Conservation (phyloP, 2,888 invertebrate genomes). For the Drosophila mettleri region DNA sequence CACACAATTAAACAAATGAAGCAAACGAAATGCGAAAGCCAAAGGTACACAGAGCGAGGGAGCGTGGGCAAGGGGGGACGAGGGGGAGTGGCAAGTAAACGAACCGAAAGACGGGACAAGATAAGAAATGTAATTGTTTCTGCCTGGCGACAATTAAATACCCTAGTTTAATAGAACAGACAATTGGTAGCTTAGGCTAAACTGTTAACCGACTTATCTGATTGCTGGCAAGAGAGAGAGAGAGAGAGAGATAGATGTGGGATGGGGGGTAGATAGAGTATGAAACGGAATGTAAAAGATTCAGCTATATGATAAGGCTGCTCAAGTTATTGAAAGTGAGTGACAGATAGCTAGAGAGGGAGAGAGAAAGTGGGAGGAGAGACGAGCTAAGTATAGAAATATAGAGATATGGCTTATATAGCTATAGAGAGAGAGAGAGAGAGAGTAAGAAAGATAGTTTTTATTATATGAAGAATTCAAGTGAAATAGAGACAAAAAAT, state of each 20-base stretch:
- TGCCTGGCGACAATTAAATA: conserved; percentile 5
- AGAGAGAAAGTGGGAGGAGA: background rate
- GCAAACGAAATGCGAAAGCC: conserved; percentile 51
- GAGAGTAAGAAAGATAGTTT: background rate
- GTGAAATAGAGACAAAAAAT: no score
- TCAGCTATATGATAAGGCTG: background rate
- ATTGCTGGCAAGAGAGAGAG: background rate
- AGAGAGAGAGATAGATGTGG: background rate
- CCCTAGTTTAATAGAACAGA: background rate
- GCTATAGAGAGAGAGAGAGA: background rate
- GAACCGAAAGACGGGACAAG: conserved; percentile 30
- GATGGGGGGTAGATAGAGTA: background rate
- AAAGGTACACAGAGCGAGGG: conserved; percentile 21
- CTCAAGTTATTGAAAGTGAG: no score
- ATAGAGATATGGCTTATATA: background rate
- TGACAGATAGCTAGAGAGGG: background rate
- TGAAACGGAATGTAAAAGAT: background rate
- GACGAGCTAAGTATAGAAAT: no score
- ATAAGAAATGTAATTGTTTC: background rate
- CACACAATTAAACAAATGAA: conserved; percentile 84
- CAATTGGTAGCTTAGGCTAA: background rate
- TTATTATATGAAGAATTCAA: no score
- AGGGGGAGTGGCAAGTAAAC: conserved; percentile 18
- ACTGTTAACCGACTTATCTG: background rate
- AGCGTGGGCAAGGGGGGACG: background rate